A percentile compares a stretch with the other conserved stretches of the same genome.
phyloP scores from a whole-genome alignment of 2,113 vertebrate species.

The Steatornis caripensis region DNA sequence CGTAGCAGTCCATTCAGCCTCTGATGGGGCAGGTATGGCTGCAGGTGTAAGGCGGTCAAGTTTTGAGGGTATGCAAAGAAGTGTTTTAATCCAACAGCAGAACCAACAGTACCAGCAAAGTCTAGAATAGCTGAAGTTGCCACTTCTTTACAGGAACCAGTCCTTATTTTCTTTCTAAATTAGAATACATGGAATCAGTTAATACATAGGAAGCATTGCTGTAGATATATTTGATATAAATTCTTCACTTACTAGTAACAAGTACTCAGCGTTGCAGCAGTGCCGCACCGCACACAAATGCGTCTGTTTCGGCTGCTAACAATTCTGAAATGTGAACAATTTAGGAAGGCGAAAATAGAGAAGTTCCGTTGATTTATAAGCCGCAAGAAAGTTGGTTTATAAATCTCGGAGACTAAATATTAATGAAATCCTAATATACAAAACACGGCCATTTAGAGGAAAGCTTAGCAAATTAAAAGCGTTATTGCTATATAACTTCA shows the following conservation, averaged over 20 bases:
- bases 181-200: not conserved
- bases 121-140: not conserved
- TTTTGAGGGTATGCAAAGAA: not conserved
- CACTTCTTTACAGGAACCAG: not conserved
- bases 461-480: not conserved
- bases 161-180: no score
- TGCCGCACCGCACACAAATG: not conserved
- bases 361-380: not conserved
- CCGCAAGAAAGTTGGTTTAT: not conserved
- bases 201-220: not conserved
- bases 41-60: no score
- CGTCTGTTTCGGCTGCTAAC: not conserved
- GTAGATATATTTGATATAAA: not conserved
- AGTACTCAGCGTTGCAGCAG: not conserved
- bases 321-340: not conserved
- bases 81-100: not conserved
- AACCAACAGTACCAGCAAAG: not conserved
- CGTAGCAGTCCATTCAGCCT: not conserved
- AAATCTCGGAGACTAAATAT: not conserved
- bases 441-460: not conserved
- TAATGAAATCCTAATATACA: not conserved
- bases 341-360: not conserved
- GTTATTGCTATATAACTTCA: not conserved
- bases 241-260: not conserved
- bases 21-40: fast-evolving